Evolutionary conservation across 2,797 vertebrate genomes (phyloP).

Genomic region (Sandelia bainsii): DNA sequence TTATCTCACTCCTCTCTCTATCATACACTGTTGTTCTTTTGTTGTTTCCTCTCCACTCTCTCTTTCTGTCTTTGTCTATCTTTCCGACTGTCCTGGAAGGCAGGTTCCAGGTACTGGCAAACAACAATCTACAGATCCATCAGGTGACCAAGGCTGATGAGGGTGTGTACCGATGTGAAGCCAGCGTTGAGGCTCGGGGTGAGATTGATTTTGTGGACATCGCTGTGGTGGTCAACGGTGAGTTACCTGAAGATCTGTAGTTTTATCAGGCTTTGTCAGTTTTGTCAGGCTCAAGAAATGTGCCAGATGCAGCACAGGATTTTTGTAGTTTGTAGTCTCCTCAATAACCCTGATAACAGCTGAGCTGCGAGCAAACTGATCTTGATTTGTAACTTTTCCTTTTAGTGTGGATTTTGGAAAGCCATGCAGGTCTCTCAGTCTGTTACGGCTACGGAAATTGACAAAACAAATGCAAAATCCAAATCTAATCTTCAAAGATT

Average conservation of each 20-base stretch:
- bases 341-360: not conserved
- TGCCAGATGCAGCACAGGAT: no score
- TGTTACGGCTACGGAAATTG: no score
- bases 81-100: conserved; percentile 77
- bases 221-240: conserved; percentile 95
- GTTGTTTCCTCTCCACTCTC: not conserved
- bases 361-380: not conserved
- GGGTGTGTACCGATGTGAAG: conserved; percentile 97
- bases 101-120: conserved; percentile 91
- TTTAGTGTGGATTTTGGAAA: not conserved
- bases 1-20: conserved; percentile 55
- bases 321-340: not conserved
- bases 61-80: not conserved
- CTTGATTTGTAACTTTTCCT: no score
- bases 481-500: not conserved
- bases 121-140: conserved; percentile 96
- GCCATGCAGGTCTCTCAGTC: not conserved
- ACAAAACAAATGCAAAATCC: not conserved
- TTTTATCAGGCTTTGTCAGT: no score
- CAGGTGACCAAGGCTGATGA: conserved; percentile 96
- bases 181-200: conserved; percentile 95
- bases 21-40: conserved; percentile 47
- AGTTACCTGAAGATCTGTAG: conserved; percentile 60
- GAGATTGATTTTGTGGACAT: conserved; percentile 99
- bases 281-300: no score